Evolutionary conservation across 2,888 invertebrate genomes (phyloP).

Genomic region (Drosophila birchii): DNA sequence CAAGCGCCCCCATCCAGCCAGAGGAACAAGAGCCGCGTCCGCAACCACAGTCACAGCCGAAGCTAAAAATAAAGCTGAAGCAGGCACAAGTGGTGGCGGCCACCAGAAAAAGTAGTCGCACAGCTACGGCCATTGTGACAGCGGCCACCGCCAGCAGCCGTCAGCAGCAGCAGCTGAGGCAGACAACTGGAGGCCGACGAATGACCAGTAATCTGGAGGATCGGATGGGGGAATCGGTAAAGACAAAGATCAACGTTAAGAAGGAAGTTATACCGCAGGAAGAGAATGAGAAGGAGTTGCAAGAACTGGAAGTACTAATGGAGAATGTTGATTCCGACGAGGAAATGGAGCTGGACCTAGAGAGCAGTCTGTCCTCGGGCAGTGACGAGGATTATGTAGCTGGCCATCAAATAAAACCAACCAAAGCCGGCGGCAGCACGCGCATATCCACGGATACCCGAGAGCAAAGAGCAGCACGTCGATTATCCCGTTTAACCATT

Average conservation of each 20-base stretch:
- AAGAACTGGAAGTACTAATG: constrained; percentile 42
- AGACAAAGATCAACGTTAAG: constrained; percentile 28
- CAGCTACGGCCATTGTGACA: constrained; percentile 82
- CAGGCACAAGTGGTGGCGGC: constrained; percentile 67
- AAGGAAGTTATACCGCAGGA: constrained; percentile 1
- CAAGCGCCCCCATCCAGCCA: constrained; percentile 85
- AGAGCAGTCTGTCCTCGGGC: constrained; percentile 54
- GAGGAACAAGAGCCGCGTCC: constrained; percentile 39
- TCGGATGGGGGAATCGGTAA: constrained; percentile 83
- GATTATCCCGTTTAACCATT: constrained; percentile 60
- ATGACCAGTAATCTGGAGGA: constrained; percentile 82
- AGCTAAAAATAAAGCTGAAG: constrained; percentile 47
- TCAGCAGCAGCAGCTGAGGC: constrained; percentile 68
- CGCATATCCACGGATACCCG: constrained; percentile 50
- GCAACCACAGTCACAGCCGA: constrained; percentile 38
- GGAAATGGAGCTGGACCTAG: constrained; percentile 53
- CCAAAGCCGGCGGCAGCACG: background rate
- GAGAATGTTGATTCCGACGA: constrained; percentile 51
- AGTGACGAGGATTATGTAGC: constrained; percentile 75
- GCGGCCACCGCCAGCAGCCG: constrained; percentile 82
- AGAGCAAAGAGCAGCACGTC: constrained; percentile 64
- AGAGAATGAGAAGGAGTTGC: constrained; percentile 32
- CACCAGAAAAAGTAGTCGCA: constrained; percentile 81
- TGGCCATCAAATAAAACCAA: constrained; percentile 16
- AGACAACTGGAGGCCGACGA: constrained; percentile 50